Base-by-base conservation (phyloP, 2,888 invertebrate species). In the Tetheella fluctuosa region DNA sequence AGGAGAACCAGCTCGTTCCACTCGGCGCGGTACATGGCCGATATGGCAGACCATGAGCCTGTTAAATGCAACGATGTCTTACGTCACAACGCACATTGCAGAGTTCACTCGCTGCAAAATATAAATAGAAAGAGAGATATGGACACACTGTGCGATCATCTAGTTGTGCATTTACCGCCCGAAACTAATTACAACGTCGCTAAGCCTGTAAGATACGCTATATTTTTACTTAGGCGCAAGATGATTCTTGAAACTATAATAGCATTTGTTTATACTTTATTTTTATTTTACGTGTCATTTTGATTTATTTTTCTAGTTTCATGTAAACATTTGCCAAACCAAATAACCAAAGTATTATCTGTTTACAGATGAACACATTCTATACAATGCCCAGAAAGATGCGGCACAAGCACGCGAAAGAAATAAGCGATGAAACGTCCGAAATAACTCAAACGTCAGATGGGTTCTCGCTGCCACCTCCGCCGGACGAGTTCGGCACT, bases 371-470 rank as follows among this genome's bases (percentile, higher is more conserved):
- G 86, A 91, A 90, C 74, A 89, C 92, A 42, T 93, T 92, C 69
- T 91, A 91, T 71, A 92, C 93, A 13, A 92, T 93, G 88, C 93
- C 93, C 8, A 84, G 90, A 70, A 92, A 90, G 77, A 83, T 85
- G 75, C 86, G 88, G 1, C 86, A 89, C 59, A 93, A 88, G 72
- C 60, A 83, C 30, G 75, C 83, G 0, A 90, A 86, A 64, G 90
- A 91, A 66, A 73, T 90, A 52, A 90, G 89, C 72, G 92, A 92
- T 67, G 92, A 91, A 65, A 73, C 76, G 4, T 91, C 91, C 0
- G 91, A 89, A 76, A 88, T 90, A 63, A 90, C 91, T 1, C 90
- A 90, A 76, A 88, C 84, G 0, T 92, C 91, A 0, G 92, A 93
- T 67, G 89, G 90, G 0, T 91, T 92, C 65, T 92, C 92, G 0